phyloP scores from a whole-genome alignment of 2,888 invertebrate genomes.

The Parasteatoda lunata region DNA sequence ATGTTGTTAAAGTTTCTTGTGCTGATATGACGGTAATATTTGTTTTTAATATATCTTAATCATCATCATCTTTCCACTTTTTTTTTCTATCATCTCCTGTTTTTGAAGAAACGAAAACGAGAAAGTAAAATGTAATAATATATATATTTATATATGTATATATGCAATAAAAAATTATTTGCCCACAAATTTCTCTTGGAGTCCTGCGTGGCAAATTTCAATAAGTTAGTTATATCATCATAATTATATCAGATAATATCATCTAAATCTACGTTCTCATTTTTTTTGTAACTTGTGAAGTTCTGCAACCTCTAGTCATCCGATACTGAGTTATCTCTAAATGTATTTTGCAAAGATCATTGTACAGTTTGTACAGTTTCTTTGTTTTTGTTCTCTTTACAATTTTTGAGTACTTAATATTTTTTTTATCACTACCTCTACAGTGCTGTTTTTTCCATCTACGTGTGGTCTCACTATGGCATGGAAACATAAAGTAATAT shows the following conservation, averaged over 20 bases:
- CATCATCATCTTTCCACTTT: constrained; percentile 44
- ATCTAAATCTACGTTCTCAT: constrained; percentile 68
- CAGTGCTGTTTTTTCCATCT: constrained; percentile 53
- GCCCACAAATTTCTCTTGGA: constrained; percentile 11
- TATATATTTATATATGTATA: constrained; percentile 11
- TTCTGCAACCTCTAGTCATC: constrained; percentile 52
- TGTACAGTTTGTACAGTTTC: constrained; percentile 32
- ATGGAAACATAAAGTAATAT: constrained; percentile 62
- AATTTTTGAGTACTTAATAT: constrained; percentile 44
- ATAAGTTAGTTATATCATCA: constrained; percentile 41
- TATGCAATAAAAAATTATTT: not conserved
- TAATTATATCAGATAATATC: constrained; percentile 63
- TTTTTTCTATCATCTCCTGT: constrained; percentile 61
- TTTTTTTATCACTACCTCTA: constrained; percentile 52
- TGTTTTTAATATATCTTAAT: constrained; percentile 26
- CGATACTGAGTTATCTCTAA: constrained; percentile 31
- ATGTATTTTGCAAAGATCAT: constrained; percentile 61
- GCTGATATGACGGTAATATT: constrained; percentile 68
- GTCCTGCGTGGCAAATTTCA: constrained; percentile 47
- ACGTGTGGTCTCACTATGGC: constrained; percentile 69
- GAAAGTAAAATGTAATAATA: constrained; percentile 50
- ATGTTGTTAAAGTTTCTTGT: constrained; percentile 68
- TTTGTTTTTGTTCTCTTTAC: constrained; percentile 67
- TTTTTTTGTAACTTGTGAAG: constrained; percentile 54
- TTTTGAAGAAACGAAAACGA: constrained; percentile 46